These are phyloP conservation scores for Drosophila ironensis DNA, from an alignment of 1,140 invertebrate genomes.

Conservation along the genomic window DNA sequence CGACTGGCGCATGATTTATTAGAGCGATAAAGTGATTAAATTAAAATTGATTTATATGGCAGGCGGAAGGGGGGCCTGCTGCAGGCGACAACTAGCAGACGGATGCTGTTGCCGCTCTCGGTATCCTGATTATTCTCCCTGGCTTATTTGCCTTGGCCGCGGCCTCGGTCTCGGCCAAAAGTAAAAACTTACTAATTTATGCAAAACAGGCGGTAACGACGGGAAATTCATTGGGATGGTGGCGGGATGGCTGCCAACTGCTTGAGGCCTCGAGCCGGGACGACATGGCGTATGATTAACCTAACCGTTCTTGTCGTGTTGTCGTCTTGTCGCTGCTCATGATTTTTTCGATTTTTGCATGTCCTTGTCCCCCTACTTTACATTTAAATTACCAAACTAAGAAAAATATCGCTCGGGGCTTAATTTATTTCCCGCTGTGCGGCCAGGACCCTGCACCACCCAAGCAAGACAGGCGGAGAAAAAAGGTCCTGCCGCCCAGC, in stretches of 20 bases:
- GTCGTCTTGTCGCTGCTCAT: constrained; percentile 7
- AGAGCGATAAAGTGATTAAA: constrained; percentile 78
- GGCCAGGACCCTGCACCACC: not conserved
- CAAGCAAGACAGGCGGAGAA: too few relatives aligned
- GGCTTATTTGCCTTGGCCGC: constrained; percentile 13
- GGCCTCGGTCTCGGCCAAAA: not conserved
- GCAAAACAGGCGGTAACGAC: constrained; percentile 55
- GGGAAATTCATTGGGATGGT: not conserved
- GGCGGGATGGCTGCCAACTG: not conserved
- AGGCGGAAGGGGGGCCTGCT: constrained; percentile 9
- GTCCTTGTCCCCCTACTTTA: constrained; percentile 31
- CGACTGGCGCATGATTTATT: constrained; percentile 66
- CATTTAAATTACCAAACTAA: constrained; percentile 73
- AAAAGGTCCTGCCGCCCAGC: constrained; percentile 44
- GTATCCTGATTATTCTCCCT: constrained; percentile 34
- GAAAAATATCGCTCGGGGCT: constrained; percentile 48
- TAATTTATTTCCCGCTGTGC: constrained; percentile 44
- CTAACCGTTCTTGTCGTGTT: constrained; percentile 45
- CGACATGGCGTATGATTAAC: constrained; percentile 74
- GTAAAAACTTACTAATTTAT: constrained; percentile 76
- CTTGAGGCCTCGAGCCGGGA: constrained; percentile 15
- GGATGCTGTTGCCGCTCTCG: constrained; percentile 12
- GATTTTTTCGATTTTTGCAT: constrained; percentile 20
- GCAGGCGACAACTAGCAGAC: constrained; percentile 31
- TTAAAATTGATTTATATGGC: constrained; percentile 76